Conservation (phyloP, 2,888 invertebrate species). For the Hemaris fuciformis region DNA sequence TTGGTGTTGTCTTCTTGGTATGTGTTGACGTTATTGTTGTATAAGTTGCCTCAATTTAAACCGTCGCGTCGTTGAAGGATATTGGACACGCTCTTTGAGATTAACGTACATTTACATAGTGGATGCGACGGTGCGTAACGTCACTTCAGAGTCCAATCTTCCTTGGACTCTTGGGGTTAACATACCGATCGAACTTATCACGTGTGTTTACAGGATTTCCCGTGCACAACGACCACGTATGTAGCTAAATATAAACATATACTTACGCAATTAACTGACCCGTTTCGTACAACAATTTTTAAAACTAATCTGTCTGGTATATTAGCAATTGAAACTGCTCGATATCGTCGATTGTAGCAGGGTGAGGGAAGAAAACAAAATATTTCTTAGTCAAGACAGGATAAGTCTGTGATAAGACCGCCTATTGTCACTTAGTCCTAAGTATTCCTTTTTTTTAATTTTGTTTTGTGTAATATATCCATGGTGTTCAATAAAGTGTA, state of each 20-base stretch:
- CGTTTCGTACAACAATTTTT: neutral
- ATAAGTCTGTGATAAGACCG: no score
- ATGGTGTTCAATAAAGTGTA: no score
- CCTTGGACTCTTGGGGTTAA: neutral
- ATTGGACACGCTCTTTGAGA: neutral
- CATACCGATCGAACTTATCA: neutral
- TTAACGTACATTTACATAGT: conserved; percentile 2
- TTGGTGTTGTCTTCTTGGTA: conserved; percentile 23
- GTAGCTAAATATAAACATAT: no score
- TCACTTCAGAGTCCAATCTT: neutral
- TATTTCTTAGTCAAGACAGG: no score
- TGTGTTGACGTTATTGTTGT: conserved; percentile 35
- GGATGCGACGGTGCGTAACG: neutral
- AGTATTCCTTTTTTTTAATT: no score
- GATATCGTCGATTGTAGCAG: no score
- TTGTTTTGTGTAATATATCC: no score
- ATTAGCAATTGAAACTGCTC: no score
- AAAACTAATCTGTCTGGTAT: no score
- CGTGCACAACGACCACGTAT: neutral
- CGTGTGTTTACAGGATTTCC: no score
- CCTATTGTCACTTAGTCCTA: no score
- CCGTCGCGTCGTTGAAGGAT: neutral
- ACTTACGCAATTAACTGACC: neutral
- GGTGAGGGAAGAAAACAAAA: no score
- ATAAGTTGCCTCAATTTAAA: conserved; percentile 23